Base-by-base conservation (phyloP, 2,797 vertebrate species). In the Mallotus villosus region DNA sequence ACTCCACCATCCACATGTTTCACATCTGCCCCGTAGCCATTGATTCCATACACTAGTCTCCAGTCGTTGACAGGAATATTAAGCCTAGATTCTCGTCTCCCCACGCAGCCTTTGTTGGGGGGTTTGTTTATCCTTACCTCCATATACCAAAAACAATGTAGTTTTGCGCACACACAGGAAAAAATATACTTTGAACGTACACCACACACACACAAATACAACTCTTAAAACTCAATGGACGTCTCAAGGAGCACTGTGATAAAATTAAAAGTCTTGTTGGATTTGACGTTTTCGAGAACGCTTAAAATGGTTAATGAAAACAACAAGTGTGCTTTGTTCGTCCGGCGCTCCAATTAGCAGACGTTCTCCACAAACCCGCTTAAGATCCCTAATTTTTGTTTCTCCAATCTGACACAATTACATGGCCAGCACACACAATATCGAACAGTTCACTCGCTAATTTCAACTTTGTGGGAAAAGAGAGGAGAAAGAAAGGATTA, bases 231-330 rank as follows among this genome's bases (percentile, higher is more conserved):
- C 69, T 60, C 67, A 61, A 21, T 60, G 37, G 70, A 78, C 74
- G 57, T 80, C 75, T 87, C 86, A 89, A 89, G 87, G 81, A 89
- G 81, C n/a, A n/a, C 87, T 90, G 87, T 91, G 88, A n/a, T n/a
- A n/a, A 90, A 90, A 91, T 91, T 89, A 88, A 90, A 90, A 75
- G 67, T 68, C 78, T 77, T 80, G 82, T 81, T 74, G 80, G 73
- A 88, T 86, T 72, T 66, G 58, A 86, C 79, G 81, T 80, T 80
- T 76, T 71, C 61, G 72, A 74, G 14, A 87, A 77, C 82, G n/a
- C 77, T 80, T 87, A 82, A 82, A 79, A 73, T 80, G 78, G 73
- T 82, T 89, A 90, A 82, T 82, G 74, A 90, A 78, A 90, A n/a
- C n/a, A 78, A 85, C 83, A 78, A 80, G 87, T 78, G 68, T 62